A percentile compares a stretch with the other conserved stretches of the same genome.
These are phyloP conservation scores for Aleiodes leptofemur DNA, from an alignment of 2,888 invertebrate species.

Conservation along the genomic window DNA sequence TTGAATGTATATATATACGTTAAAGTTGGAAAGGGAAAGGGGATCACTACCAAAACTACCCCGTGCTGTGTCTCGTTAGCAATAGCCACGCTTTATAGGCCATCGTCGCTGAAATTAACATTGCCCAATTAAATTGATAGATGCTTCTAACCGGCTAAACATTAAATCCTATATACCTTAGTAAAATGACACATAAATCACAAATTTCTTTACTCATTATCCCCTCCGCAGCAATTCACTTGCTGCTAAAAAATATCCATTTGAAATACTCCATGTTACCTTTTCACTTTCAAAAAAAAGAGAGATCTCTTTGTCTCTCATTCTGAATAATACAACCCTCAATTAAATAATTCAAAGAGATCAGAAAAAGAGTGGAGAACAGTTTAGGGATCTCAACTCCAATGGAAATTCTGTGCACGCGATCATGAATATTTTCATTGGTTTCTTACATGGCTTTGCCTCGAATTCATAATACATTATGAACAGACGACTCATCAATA, in stretches of 20 bases:
- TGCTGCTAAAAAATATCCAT: not conserved
- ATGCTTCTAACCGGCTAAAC: conserved; percentile 65
- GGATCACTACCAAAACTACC: conserved; percentile 60
- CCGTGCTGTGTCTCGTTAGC: conserved; percentile 71
- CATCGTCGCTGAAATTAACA: conserved; percentile 75
- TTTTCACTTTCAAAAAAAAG: not conserved
- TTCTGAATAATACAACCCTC: no score
- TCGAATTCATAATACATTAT: no score
- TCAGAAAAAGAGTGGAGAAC: no score
- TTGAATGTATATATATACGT: conserved; percentile 46
- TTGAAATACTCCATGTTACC: not conserved
- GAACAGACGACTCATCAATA: no score
- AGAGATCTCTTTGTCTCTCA: no score
- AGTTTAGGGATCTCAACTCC: no score
- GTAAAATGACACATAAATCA: conserved; percentile 65
- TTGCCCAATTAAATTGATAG: conserved; percentile 76
- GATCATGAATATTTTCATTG: no score
- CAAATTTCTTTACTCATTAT: conserved; percentile 50
- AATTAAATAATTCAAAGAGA: no score
- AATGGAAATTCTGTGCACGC: no score
- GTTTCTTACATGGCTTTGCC: no score
- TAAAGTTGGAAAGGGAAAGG: conserved; percentile 39
- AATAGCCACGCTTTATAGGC: conserved; percentile 72
- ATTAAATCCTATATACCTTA: conserved; percentile 68
- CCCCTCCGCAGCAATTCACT: conserved; percentile 1